Evolutionary conservation across 1,140 invertebrate genomes (phyloP).

Genomic region (Lepidotrigona ventralis): DNA sequence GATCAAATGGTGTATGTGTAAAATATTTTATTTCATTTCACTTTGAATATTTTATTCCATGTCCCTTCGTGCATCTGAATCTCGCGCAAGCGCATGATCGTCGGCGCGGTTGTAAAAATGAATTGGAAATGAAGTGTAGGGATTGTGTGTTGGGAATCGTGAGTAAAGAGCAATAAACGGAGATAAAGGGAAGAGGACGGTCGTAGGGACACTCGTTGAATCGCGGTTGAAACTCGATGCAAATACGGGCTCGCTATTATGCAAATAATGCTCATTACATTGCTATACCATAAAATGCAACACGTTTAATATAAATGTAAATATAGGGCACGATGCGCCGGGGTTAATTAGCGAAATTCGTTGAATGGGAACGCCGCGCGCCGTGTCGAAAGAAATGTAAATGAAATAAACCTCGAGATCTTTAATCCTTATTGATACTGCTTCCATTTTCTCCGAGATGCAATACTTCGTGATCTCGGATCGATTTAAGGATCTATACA

Average conservation of each 20-base stretch:
- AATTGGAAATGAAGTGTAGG: not conserved
- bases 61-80: not conserved
- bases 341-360: slow-evolving; percentile 9
- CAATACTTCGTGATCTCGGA: too few relatives aligned
- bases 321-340: not conserved
- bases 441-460: not conserved
- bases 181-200: not conserved
- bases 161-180: not conserved
- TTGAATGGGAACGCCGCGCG: not conserved
- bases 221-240: not conserved
- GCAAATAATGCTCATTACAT: slow-evolving; percentile 27
- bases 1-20: too few relatives aligned
- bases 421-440: not conserved
- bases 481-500: too few relatives aligned
- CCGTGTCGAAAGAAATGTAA: not conserved
- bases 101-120: not conserved
- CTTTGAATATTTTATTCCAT: not conserved
- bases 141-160: not conserved
- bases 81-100: not conserved
- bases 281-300: slow-evolving; percentile 6
- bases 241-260: slow-evolving; percentile 30
- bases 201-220: not conserved
- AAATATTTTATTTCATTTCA: not conserved
- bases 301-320: slow-evolving; percentile 41
- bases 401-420: not conserved